Evolutionary conservation across 2,113 vertebrate genomes (phyloP), one percentile per base, ranked within the genome.

Genomic region (Equus przewalskii): DNA sequence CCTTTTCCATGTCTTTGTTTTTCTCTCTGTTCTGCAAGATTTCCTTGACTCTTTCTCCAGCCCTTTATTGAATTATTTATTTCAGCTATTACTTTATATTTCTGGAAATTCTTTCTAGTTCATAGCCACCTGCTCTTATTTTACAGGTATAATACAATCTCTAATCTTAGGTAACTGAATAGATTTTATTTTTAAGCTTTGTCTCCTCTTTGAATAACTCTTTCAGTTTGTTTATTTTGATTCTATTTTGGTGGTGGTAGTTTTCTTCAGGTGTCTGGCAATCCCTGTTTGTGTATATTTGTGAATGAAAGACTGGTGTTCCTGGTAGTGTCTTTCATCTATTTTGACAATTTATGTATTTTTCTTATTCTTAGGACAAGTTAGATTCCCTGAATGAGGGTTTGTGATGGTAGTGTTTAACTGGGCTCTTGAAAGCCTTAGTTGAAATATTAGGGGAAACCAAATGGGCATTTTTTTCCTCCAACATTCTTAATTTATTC

Each of bases 41-140:
- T 93, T 92, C 7, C 33, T 93, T 93, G 44, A 89, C 26, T 93
- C 28, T 79, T 95, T 87, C 18, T 73, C 7, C 2, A 75, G 21
- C 30, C 28, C 24, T 62, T 94, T 81, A 82, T 30, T 96, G 30
- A 89, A 49, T 88, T 87, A 33, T 30, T 94, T 94, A 54, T 41
- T 87, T 97, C 13, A 84, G 11, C 54, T 96, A 15, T 93, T 82
- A 65, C 36, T 92, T 89, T 64, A 28, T 94, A 78, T 96, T 94
- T 92, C 65, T 65, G 60, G 69, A 14, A 80, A 79, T 36, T 90
- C 9, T 46, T 41, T 83, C 11, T 89, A 82, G 60, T 89, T 82
- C 7, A 81, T 95, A 28, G 26, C 90, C 28, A 80, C 24, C 7
- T 79, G 44, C 30, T 70, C 10, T 78, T 91, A 81, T 14, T 86